Percentiles rank a stretch among this genome's conserved stretches.
Conservation (phyloP, 2,113 vertebrate genomes). For the Odocoileus virginianus region DNA sequence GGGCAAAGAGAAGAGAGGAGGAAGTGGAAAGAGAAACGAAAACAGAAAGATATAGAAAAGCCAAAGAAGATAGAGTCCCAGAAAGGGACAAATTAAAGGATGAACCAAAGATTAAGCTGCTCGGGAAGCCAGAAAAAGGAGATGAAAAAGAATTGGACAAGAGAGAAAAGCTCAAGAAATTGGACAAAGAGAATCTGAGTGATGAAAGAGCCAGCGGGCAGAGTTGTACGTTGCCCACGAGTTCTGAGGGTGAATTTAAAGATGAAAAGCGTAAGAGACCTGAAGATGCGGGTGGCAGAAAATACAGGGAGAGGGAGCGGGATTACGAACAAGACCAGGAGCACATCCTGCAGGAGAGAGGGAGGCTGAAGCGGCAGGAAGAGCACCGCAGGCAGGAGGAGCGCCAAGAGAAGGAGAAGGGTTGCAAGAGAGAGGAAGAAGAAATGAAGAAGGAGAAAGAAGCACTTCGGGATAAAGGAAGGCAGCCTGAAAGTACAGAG, state of each 20-base stretch:
- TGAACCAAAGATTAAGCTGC: constrained; percentile 97
- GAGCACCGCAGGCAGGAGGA: constrained; percentile 91
- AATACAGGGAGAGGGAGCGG: constrained; percentile 88
- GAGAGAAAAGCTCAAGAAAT: constrained; percentile 92
- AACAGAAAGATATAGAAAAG: constrained; percentile 95
- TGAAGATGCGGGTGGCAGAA: constrained; percentile 88
- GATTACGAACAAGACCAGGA: constrained; percentile 89
- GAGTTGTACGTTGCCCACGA: constrained; percentile 83
- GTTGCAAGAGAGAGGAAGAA: constrained; percentile 89
- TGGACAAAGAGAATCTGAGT: constrained; percentile 88
- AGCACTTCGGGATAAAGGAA: constrained; percentile 87
- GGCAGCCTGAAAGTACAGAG: constrained; percentile 82
- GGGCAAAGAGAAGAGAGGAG: constrained; percentile 94
- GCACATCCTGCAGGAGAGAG: constrained; percentile 89
- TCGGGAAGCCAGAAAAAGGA: constrained; percentile 93
- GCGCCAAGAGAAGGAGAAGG: constrained; percentile 82
- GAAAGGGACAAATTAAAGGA: constrained; percentile 93
- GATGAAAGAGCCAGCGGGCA: constrained; percentile 85
- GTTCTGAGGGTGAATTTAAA: constrained; percentile 87
- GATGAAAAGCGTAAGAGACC: constrained; percentile 91
- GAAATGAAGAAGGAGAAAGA: constrained; percentile 91
- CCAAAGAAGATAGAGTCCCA: constrained; percentile 86
- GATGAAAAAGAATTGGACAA: constrained; percentile 91
- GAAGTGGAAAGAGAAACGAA: constrained; percentile 96
- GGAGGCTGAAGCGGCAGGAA: constrained; percentile 89